phyloP scores from a whole-genome alignment of 2,888 invertebrate genomes.

The Pristionchus entomophagus region DNA sequence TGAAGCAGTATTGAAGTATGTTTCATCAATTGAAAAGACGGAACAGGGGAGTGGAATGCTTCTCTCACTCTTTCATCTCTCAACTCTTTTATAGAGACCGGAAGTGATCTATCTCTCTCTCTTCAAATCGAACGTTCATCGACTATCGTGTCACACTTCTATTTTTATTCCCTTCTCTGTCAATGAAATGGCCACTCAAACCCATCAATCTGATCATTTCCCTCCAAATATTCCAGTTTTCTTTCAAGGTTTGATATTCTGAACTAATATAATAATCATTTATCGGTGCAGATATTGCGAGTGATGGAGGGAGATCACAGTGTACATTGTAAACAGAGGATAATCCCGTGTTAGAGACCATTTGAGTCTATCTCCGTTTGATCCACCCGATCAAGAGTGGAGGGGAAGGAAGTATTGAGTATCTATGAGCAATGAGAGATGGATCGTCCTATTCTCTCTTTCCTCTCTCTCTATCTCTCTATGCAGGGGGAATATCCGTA shows the following conservation, averaged over 20 bases:
- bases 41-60: neutral
- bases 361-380: neutral
- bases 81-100: conserved; percentile 24
- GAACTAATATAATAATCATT: no score
- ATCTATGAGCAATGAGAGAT: neutral
- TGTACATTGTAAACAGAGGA: neutral
- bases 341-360: neutral
- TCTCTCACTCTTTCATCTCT: neutral
- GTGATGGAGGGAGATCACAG: conserved; percentile 3
- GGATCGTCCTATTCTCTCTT: neutral
- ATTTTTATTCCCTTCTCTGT: neutral
- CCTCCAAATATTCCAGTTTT: neutral
- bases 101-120: conserved; percentile 24
- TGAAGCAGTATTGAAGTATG: neutral
- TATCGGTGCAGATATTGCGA: neutral
- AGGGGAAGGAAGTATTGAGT: neutral
- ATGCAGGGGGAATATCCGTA: conserved; percentile 12
- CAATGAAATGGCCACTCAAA: neutral
- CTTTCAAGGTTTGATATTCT: no score
- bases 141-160: conserved; percentile 5
- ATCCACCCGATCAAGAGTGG: neutral
- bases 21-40: neutral
- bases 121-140: conserved; percentile 31
- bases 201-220: neutral
- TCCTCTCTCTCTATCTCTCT: neutral